Base-by-base conservation (phyloP, 2,113 vertebrate species). In the Marcusenius ussheri region DNA sequence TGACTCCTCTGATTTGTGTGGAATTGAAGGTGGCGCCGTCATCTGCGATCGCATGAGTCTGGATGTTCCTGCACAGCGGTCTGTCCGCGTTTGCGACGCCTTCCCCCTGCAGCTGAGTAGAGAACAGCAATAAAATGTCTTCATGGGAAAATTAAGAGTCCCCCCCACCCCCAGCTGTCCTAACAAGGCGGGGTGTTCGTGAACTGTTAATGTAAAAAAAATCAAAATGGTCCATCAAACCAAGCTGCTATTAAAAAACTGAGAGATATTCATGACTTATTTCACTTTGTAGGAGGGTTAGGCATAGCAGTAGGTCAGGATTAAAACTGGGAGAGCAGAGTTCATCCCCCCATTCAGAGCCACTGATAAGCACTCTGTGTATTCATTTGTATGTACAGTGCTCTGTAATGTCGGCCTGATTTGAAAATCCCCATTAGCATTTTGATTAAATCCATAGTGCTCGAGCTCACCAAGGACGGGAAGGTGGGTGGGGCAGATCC, bases 401-500 rank as follows among this genome's bases (percentile, higher is more conserved):
- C 27, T 27, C 70, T 31, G 45, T n/a, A 50, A 89, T 53, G 89
- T 89, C 21, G 42, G 39, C 53, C 50, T 58, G 5, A 45, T 24
- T 62, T 27, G 45, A 85, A 62, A 21, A 39, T 27, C 35, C 56
- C 21, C 56, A 88, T 88, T 88, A 62, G 87, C 53, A 88, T 88
- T 88, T 88, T 88, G 53, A 88, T 88, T 88, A 88, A 88, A 88
- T 66, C 19, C 53, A 88, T 8, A 66, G 35, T 42, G 39, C 56
- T 42, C 24, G 50, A 35, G 27, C 8, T 2, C 53, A 53, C 56
- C 35, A 11, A 46, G 31, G 35, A 62, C 42, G 3, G 19, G 53
- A 45, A 21, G 87, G 31, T 3, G 50, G 53, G 35, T 13, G 31
- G 3, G 24, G 24, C 39, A 46, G 87, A 62, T 62, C 53, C 27